These are phyloP conservation scores for Parauchenoglanis punctatus DNA, from an alignment of 2,797 vertebrate genomes.

Conservation along the genomic window DNA sequence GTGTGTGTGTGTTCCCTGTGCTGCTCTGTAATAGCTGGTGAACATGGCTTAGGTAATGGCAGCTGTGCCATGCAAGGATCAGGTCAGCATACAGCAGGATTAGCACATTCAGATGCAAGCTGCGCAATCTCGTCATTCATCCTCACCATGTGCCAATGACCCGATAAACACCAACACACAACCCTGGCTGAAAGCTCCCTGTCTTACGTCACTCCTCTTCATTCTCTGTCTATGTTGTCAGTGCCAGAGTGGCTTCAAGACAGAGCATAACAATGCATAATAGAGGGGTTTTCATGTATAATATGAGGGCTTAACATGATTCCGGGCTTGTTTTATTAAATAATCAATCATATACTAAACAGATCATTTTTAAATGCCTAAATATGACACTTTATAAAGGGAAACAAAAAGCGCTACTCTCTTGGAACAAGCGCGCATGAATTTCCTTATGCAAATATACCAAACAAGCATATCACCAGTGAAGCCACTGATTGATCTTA, in stretches of 20 bases:
- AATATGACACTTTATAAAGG: neutral
- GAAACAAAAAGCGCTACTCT: constrained; percentile 15
- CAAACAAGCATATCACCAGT: neutral
- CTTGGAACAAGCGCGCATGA: neutral
- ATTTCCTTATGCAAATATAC: constrained; percentile 25
- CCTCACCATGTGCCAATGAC: constrained; percentile 8
- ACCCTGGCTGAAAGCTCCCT: neutral
- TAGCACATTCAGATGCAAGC: constrained; percentile 47
- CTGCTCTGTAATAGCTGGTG: constrained; percentile 4
- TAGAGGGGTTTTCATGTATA: neutral
- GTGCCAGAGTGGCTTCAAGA: neutral
- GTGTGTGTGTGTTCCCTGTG: neutral
- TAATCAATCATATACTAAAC: neutral
- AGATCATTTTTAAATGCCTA: neutral
- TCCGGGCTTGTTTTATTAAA: neutral
- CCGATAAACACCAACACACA: constrained; percentile 33
- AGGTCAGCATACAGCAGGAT: constrained; percentile 36
- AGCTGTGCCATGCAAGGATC: constrained; percentile 34
- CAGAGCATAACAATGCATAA: neutral
- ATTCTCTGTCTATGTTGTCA: constrained; percentile 1
- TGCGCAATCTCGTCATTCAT: neutral
- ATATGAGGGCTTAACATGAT: neutral
- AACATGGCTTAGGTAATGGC: constrained; percentile 26
- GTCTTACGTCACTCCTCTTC: constrained; percentile 12
- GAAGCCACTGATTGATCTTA: neutral